phyloP scores from a whole-genome alignment of 2,888 invertebrate genomes.

The Nemotelus nigrinus region DNA sequence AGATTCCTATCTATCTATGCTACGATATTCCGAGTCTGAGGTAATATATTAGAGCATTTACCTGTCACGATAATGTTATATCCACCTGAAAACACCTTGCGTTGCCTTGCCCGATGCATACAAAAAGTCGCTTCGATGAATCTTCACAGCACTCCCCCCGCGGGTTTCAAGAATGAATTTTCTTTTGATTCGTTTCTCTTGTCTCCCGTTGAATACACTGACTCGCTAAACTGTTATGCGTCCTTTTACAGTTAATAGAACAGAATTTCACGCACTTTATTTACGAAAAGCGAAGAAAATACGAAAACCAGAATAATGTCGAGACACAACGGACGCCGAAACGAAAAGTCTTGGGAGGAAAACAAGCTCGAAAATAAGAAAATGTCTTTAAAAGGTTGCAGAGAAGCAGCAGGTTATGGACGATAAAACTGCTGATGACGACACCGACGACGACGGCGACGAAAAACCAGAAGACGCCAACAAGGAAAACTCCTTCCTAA shows the following conservation, averaged over 20 bases:
- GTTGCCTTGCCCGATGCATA: background rate
- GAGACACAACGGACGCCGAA: background rate
- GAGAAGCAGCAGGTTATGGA: background rate
- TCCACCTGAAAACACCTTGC: constrained; percentile 8
- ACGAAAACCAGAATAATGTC: background rate
- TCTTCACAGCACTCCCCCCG: background rate
- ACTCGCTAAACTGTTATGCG: background rate
- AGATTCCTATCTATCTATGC: background rate
- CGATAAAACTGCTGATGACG: background rate
- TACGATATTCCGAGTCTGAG: background rate
- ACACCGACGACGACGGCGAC: constrained; percentile 15
- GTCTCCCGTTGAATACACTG: too few relatives aligned
- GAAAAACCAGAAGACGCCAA: constrained; percentile 19
- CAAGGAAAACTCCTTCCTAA: constrained; percentile 28
- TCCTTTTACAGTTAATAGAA: constrained; percentile 33
- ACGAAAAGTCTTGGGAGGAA: constrained; percentile 12
- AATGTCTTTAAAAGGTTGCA: background rate
- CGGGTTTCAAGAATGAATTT: constrained; percentile 36
- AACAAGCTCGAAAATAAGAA: constrained; percentile 18
- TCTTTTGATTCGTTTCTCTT: constrained; percentile 4
- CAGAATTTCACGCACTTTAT: constrained; percentile 15
- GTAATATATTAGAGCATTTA: constrained; percentile 16
- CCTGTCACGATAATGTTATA: constrained; percentile 8
- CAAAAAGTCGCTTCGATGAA: background rate
- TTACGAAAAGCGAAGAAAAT: constrained; percentile 13